Percentiles rank a stretch among this genome's conserved stretches.
These are phyloP conservation scores for Calyptommatus sinebrachiatus DNA, from an alignment of 2,113 vertebrate species.

Conservation along the genomic window DNA sequence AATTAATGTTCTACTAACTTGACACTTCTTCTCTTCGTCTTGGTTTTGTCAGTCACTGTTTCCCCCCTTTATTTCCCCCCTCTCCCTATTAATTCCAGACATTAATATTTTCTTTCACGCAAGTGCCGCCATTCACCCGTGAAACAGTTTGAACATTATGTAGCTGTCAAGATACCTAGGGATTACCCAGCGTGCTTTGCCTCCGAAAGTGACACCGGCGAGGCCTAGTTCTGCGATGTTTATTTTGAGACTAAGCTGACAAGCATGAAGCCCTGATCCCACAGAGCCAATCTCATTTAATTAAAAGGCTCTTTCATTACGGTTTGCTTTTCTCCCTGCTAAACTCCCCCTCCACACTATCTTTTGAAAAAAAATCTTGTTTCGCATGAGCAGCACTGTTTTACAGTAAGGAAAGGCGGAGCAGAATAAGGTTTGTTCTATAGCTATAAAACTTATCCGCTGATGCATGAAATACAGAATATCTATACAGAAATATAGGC, in stretches of 20 bases:
- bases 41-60: constrained; percentile 65
- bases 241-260: constrained; percentile 95
- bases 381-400: constrained; percentile 22
- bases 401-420: background rate
- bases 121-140: constrained; percentile 82
- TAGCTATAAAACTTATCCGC: constrained; percentile 29
- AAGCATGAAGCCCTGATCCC: constrained; percentile 94
- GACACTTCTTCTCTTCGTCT: constrained; percentile 77
- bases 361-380: constrained; percentile 6
- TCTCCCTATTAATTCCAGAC: constrained; percentile 78
- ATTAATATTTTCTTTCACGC: constrained; percentile 86
- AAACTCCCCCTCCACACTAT: constrained; percentile 21
- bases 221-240: constrained; percentile 90
- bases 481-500: background rate
- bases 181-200: constrained; percentile 92
- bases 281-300: constrained; percentile 85
- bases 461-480: background rate
- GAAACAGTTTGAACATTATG: constrained; percentile 88
- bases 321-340: constrained; percentile 47
- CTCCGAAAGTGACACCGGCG: constrained; percentile 83
- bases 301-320: constrained; percentile 87
- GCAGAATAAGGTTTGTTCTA: background rate
- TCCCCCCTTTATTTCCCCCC: constrained; percentile 52
- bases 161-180: constrained; percentile 95
- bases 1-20: constrained; percentile 82